phyloP scores from a whole-genome alignment of 2,888 invertebrate species.

The Lycaena phlaeas region DNA sequence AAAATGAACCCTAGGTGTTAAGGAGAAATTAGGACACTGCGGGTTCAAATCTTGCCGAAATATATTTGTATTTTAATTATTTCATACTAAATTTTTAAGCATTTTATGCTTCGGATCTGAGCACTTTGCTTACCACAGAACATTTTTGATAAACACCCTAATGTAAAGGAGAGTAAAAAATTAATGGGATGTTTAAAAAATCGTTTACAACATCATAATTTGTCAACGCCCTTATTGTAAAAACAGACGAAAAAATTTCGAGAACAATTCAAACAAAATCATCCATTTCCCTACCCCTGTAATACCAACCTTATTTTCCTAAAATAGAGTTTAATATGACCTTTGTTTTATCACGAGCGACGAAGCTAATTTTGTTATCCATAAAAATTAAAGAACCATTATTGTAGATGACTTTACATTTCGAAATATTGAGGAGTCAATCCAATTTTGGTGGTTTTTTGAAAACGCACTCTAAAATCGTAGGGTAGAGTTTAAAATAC shows the following conservation, averaged over 20 bases:
- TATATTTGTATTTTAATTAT: too few relatives aligned
- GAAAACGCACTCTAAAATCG: background rate
- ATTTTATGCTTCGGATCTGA: too few relatives aligned
- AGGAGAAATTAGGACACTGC: too few relatives aligned
- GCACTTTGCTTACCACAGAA: too few relatives aligned
- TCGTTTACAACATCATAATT: conserved; percentile 3
- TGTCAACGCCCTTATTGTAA: conserved; percentile 4
- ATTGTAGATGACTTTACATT: conserved; percentile 5
- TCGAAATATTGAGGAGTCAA: conserved; percentile 2
- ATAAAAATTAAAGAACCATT: conserved; percentile 2
- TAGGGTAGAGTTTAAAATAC: background rate
- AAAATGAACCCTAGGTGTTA: too few relatives aligned
- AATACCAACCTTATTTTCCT: background rate
- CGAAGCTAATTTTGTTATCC: conserved; percentile 4
- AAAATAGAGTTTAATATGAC: background rate
- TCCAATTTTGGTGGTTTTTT: background rate
- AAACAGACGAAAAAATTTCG: background rate
- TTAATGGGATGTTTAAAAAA: too few relatives aligned
- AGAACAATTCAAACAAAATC: background rate
- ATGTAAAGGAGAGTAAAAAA: too few relatives aligned
- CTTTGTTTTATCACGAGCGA: background rate
- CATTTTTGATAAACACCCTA: background rate
- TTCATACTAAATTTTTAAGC: too few relatives aligned
- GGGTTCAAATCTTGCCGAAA: too few relatives aligned
- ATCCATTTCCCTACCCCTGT: too few relatives aligned